Base-by-base conservation (phyloP, 2,888 invertebrate species). In the Dynastes tityus region DNA sequence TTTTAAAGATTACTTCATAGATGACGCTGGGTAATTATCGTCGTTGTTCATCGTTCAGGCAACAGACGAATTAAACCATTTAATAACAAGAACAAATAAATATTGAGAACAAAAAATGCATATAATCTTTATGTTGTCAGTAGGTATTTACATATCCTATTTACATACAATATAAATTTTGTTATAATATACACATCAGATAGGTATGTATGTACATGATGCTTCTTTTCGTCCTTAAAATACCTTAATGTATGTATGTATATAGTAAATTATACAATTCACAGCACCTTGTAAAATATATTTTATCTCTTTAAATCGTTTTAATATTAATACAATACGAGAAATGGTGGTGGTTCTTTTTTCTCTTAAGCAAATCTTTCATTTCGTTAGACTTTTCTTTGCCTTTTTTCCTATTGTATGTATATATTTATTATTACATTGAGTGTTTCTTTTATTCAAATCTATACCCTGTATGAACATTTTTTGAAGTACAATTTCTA, bases 261-360 rank as follows among this genome's bases (percentile, higher is more conserved):
- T 4, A 6, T 55, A 55, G 22, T 55, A 22, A 55, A 22, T 55
- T 74, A 74, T 79, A 63, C 40, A 65, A 78, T 78, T 80, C 80
- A 80, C 80, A 80, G 80, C 80, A 80, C 80, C 80, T 51, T 70
- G 71, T 78, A 80, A 78, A 78, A 78, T 78, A 78, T 78, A 70
- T 78, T 63, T 68, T 40, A 55, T 45, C 45, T 22, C 8, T 22
- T 55, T 5, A 3, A 55, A 55, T 55, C n/a, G 45, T 45, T 11
- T 45, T 45, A 2, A 8, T 45, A 2, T 9, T 45, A 45, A 11
- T 45, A 45, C 11, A 45, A 11, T 11, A 45, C 45, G 45, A 9
- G 45, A 16, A 16, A 16, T 45, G 4, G 5, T 32, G 32, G 32
- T 32, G 32, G 13, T 67, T 67, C 22, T 63, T 63, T 63, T 63